Percentiles rank a stretch among this genome's conserved stretches.
phyloP scores from a whole-genome alignment of 2,797 vertebrate species.

The Fundulus diaphanus region DNA sequence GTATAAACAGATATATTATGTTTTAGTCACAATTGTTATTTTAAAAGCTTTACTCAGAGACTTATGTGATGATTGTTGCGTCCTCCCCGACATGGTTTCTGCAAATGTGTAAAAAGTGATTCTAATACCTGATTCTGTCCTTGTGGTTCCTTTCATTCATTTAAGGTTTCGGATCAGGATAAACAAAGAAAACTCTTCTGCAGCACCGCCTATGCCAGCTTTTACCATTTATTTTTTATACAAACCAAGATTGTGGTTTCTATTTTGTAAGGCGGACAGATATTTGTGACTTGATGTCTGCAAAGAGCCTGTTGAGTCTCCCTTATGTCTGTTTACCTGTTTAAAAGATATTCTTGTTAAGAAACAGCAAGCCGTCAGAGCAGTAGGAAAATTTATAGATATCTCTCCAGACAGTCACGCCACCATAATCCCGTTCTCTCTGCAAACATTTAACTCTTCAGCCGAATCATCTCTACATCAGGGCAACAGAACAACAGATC shows the following conservation, averaged over 20 bases:
- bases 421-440: background rate
- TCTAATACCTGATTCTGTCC: conserved; percentile 18
- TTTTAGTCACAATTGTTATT: conserved; percentile 44
- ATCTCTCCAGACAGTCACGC: conserved; percentile 6
- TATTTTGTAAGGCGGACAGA: background rate
- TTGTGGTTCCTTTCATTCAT: conserved; percentile 36
- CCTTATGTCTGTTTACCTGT: background rate
- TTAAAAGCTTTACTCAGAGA: conserved; percentile 47
- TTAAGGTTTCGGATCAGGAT: conserved; percentile 10
- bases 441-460: conserved; percentile 22
- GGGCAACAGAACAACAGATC: conserved; percentile 58
- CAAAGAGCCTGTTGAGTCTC: background rate
- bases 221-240: conserved; percentile 4
- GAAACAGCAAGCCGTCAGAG: background rate
- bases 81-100: conserved; percentile 43
- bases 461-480: conserved; percentile 37
- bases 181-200: background rate
- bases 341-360: background rate
- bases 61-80: conserved; percentile 55
- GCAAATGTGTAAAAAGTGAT: conserved; percentile 51
- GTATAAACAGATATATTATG: conserved; percentile 38
- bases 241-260: background rate
- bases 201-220: background rate
- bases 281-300: background rate
- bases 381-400: background rate